Evolutionary conservation across 1,140 invertebrate genomes (phyloP), one percentile per base, ranked within the genome.

Genomic region (Heliconius hewitsoni): DNA sequence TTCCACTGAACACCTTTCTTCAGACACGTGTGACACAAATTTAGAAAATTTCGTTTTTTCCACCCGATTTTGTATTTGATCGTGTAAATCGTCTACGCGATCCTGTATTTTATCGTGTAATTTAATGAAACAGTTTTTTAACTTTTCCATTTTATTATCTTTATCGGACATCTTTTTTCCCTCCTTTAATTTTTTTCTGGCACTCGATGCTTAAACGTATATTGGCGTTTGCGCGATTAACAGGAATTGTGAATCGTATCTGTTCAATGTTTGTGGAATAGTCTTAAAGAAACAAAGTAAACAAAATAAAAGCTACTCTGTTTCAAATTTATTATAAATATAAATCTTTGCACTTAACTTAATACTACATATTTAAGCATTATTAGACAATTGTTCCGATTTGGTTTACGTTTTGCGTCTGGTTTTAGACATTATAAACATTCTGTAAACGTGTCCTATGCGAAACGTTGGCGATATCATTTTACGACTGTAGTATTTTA

Each of bases 61-160:
- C 46, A 94, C 90, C 76, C 90, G 92, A 60, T 83, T 92, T 73
- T 95, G 93, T 23, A 95, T 81, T 80, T 94, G 92, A 77, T 95
- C 94, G 79, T 92, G 92, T 6, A 95, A 83, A 77, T 93, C 92
- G 83, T 95, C 94, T 8, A 95, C 90, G 0, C 86, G 88, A 73
- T 93, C 86, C 60, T 94, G 91, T n/a, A 95, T 89, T 76, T 94
- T 95, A 16, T 86, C 93, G 55, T 95, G 93, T 13, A 94, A 81
- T 81, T 86, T 92, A 23, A 90, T 89, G 1, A 94, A 80, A 8
- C 86, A 86, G 70, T 91, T 90, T 80, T 93, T 95, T 1, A 94
- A 70, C 73, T 83, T 85, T n/a, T 92, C 90, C 84, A 95, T 92
- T 85, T 91, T 94, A 34, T 91, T 94, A 34, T 93, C 90, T 79